These are phyloP conservation scores for Ophion ellenae DNA, from an alignment of 2,888 invertebrate species.

Conservation along the genomic window DNA sequence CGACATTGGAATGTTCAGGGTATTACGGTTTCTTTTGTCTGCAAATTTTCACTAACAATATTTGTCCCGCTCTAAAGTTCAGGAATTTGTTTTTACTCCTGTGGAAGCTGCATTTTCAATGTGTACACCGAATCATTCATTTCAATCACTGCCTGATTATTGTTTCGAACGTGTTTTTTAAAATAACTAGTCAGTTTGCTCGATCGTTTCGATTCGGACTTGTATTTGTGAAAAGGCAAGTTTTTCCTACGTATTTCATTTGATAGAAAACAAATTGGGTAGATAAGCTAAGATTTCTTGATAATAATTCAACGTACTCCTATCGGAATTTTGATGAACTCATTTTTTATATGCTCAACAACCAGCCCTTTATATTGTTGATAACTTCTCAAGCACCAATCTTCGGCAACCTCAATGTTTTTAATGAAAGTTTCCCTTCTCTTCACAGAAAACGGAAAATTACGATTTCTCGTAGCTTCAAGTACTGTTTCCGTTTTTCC, in stretches of 20 bases:
- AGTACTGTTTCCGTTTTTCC: not conserved
- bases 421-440: not conserved
- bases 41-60: conserved; percentile 6
- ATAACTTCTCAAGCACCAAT: too few relatives aligned
- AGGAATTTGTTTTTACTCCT: not conserved
- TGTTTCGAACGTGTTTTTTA: not conserved
- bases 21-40: conserved; percentile 69
- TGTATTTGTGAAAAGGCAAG: too few relatives aligned
- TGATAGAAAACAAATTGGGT: too few relatives aligned
- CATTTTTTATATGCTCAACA: too few relatives aligned
- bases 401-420: too few relatives aligned
- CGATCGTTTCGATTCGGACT: too few relatives aligned
- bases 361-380: too few relatives aligned
- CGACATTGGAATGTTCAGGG: conserved; percentile 78
- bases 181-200: not conserved
- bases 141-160: not conserved
- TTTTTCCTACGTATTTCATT: too few relatives aligned
- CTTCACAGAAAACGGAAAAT: not conserved
- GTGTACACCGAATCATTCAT: not conserved
- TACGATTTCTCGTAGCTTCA: not conserved
- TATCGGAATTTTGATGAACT: too few relatives aligned
- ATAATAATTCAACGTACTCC: too few relatives aligned
- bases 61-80: not conserved
- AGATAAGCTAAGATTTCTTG: too few relatives aligned
- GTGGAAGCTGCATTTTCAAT: not conserved